Evolutionary conservation across 1,140 invertebrate species (phyloP), one percentile per base, ranked within the genome.

Genomic region (Gryon sp.): DNA sequence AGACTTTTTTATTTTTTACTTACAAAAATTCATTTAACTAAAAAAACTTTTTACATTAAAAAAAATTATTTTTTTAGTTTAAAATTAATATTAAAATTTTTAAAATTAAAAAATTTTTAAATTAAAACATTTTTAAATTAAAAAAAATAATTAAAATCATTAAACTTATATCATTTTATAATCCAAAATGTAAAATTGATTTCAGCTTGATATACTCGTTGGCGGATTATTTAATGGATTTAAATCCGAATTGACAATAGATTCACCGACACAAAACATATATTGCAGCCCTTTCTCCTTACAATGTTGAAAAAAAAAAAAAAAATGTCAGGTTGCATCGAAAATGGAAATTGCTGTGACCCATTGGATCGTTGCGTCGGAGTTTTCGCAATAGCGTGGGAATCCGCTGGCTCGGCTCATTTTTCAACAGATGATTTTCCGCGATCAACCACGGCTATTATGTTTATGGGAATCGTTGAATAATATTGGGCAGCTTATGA

Each of bases 351-450:
- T 65, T 43, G 28, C 5, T 41, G 9, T 11, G 12, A 65, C 2
- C 4, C 22, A 20, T 3, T 50, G 28, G 18, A 65, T 34, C 36
- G 9, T 40, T 55, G 36, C 52, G 12, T 62, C 30, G 41, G 16
- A 16, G 16, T 53, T 65, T 65, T 65, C 26, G 62, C 48, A 65
- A 53, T 7, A 53, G 48, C 62, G 48, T 65, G 62, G 20, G 62
- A 65, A 65, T 45, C 11, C 43, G 34, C 36, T 46, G 52, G 36
- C 34, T 52, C 18, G 5, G 11, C 11, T 12, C 2, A 12, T 34
- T 52, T 18, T 24, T 38, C 20, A 28, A 43, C 30, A 26, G 22
- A 41, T 52, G 45, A 50, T 45, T 34, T 40, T 63, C 36, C 22
- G 24, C 22, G 8, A 41, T 41, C 12, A 26, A 16, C 18, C n/a